phyloP scores from a whole-genome alignment of 35 echinoderm and acorn worm genomes.

The Amphiura filiformis region DNA sequence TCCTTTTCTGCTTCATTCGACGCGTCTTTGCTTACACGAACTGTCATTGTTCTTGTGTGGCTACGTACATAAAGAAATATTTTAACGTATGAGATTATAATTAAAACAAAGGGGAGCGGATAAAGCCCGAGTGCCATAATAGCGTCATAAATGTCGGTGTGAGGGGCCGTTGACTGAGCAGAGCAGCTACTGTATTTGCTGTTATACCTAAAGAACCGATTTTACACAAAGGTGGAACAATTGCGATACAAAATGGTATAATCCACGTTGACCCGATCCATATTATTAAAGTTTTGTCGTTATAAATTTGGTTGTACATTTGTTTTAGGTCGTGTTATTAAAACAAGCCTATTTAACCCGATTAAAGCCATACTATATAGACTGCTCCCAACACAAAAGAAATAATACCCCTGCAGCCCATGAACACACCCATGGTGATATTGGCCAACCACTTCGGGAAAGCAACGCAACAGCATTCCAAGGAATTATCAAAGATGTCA shows the following conservation, averaged over 20 bases:
- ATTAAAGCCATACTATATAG: slow-evolving; percentile 64
- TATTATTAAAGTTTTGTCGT: slow-evolving; percentile 31
- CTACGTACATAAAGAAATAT: slow-evolving; percentile 52
- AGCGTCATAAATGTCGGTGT: slow-evolving; percentile 56
- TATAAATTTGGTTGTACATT: slow-evolving; percentile 48
- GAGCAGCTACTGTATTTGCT: slow-evolving; percentile 66
- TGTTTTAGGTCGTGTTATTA: slow-evolving; percentile 48
- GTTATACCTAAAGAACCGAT: slow-evolving; percentile 68
- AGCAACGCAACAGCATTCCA: slow-evolving; percentile 70
- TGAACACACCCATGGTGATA: slow-evolving; percentile 44
- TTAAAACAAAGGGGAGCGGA: slow-evolving; percentile 62
- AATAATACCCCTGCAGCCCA: slow-evolving; percentile 54
- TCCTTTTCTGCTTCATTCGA: neutral
- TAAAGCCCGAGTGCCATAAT: slow-evolving; percentile 56
- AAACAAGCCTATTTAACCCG: slow-evolving; percentile 56
- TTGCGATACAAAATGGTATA: slow-evolving; percentile 50
- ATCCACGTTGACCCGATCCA: slow-evolving; percentile 60
- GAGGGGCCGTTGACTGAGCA: slow-evolving; percentile 42
- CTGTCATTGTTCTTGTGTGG: slow-evolving; percentile 45
- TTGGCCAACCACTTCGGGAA: slow-evolving; percentile 42
- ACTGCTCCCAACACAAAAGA: slow-evolving; percentile 67
- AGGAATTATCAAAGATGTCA: slow-evolving; percentile 61
- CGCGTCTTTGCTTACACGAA: neutral
- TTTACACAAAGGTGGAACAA: slow-evolving; percentile 43
- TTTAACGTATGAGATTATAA: slow-evolving; percentile 61